Evolutionary conservation across 2,797 vertebrate genomes (phyloP), one percentile per base, ranked within the genome.

Genomic region (Eulemur coronatus): DNA sequence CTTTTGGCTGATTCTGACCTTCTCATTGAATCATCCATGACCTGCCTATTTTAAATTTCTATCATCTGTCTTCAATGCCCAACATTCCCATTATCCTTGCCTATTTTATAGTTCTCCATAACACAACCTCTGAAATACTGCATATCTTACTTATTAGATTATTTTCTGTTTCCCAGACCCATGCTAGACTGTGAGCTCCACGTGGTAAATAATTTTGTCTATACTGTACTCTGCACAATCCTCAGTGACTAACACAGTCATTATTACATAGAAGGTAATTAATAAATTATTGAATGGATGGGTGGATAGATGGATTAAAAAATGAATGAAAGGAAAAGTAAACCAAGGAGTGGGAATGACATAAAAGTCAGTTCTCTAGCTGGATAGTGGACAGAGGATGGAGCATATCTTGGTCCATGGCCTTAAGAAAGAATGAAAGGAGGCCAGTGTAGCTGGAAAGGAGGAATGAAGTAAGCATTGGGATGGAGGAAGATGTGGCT

Each of bases 71-170:
- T 41, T 96, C 33, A 78, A n/a, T 92, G 69, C 12, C 41, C 12
- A 48, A 86, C 7, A 92, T 79, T 7, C 26, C 24, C 33, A 61
- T 79, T 22, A 65, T 8, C 38, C 41, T 67, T 95, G n/a, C 7
- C 63, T 95, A 78, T 67, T 94, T 94, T 89, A 30, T 87, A 10
- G 79, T 96, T 96, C 35, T 86, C 18, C 46, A 91, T 87, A 90
- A 59, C 61, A 61, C 24, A 82, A 63, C 14, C 28, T 87, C 15
- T 79, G 48, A 67, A 15, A 90, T 59, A 73, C 14, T 26, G 38
- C 30, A 59, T 22, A 38, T 81, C 86, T 97, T 89, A 30, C 10
- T 78, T 81, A 48, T 70, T 17, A 76, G 38, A 72, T 72, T 82
- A 57, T 78, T 90, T 95, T 90, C n/a, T 59, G 24, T 43, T 48